phyloP scores from a whole-genome alignment of 2,888 invertebrate genomes.

The Parthenolecanium corni region DNA sequence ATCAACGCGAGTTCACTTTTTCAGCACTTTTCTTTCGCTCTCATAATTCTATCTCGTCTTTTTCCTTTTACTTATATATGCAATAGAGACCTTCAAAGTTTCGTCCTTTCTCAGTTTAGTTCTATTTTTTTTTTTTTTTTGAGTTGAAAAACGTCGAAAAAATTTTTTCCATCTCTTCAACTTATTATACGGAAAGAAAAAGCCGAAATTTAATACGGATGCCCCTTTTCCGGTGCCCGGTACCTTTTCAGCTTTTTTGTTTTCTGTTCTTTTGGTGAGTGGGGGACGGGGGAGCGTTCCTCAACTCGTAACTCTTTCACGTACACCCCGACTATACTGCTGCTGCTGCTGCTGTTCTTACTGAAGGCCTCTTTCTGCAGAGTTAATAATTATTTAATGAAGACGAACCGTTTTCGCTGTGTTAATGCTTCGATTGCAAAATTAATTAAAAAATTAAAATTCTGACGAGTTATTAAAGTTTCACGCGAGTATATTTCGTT shows the following conservation, averaged over 20 bases:
- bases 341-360: neutral
- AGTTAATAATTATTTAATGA: constrained; percentile 4
- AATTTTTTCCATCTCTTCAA: neutral
- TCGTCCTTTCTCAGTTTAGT: neutral
- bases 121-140: neutral
- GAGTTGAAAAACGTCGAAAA: neutral
- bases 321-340: neutral
- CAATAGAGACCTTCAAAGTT: neutral
- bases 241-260: too few species aligned
- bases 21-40: neutral
- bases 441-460: neutral
- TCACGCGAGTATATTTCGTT: too few species aligned
- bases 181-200: too few species aligned
- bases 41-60: neutral
- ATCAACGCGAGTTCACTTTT: neutral
- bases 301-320: neutral
- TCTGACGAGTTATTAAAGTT: too few species aligned
- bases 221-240: too few species aligned
- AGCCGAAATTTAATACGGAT: too few species aligned
- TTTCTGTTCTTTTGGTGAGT: too few species aligned
- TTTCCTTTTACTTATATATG: neutral
- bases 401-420: neutral
- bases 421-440: neutral
- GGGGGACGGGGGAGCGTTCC: too few species aligned
- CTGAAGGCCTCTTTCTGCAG: neutral